Conservation (phyloP, 2,888 invertebrate genomes). For the Hypena proboscidalis region DNA sequence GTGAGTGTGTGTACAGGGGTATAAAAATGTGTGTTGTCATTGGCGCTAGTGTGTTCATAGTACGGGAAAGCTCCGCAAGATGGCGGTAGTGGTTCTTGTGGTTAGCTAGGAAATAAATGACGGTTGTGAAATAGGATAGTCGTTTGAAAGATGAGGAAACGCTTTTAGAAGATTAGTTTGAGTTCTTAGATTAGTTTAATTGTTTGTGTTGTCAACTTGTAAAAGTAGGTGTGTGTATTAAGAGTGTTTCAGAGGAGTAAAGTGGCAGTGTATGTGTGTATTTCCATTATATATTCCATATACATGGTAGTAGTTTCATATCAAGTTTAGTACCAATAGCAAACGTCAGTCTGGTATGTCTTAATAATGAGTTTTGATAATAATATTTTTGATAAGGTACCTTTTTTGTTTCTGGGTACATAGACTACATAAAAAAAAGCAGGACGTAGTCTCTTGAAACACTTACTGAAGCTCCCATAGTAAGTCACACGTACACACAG, state of each 20-base stretch:
- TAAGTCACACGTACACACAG: no score
- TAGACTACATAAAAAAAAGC: no score
- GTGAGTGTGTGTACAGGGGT: constrained; percentile 54
- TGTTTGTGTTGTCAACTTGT: constrained; percentile 26
- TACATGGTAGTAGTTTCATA: no score
- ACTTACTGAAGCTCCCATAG: no score
- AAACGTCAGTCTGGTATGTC: no score
- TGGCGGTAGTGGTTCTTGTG: constrained; percentile 65
- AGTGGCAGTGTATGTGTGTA: neutral
- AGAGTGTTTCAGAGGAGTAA: neutral
- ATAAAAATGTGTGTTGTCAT: constrained; percentile 60
- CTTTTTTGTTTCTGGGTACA: no score
- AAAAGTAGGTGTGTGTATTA: neutral
- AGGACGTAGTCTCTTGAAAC: no score
- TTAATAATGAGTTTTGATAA: no score
- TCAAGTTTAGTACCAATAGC: no score
- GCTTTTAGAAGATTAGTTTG: constrained; percentile 61
- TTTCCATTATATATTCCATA: no score
- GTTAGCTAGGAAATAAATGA: constrained; percentile 49
- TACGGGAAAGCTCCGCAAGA: constrained; percentile 58
- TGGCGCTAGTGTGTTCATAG: constrained; percentile 74
- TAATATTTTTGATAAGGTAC: no score
- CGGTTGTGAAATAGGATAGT: constrained; percentile 47
- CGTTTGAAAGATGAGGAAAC: constrained; percentile 63
- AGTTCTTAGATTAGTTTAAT: constrained; percentile 45